Conservation (phyloP, 1,140 invertebrate species). For the Aphaenogaster ashmeadi region DNA sequence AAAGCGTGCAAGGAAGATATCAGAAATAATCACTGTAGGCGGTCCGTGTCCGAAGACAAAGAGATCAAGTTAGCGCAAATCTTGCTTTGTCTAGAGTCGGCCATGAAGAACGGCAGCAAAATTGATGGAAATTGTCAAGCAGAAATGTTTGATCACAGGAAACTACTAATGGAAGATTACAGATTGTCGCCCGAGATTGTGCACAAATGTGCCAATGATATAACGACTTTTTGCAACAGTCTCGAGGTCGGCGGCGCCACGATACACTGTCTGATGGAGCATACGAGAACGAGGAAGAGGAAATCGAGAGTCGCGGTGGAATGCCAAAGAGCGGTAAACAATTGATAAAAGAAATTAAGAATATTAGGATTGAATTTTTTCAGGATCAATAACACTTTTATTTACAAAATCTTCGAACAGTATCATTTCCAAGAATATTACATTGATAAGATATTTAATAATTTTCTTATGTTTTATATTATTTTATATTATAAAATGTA, state of each 20-base stretch:
- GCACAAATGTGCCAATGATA: conserved; percentile 95
- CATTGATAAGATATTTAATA: conserved; percentile 75
- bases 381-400: conserved; percentile 11
- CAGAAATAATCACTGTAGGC: conserved; percentile 92
- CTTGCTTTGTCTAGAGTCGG: conserved; percentile 96
- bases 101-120: conserved; percentile 92
- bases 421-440: conserved; percentile 36
- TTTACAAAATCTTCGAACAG: conserved; percentile 38
- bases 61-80: conserved; percentile 96
- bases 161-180: conserved; percentile 97
- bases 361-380: background rate
- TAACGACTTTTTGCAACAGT: conserved; percentile 91
- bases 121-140: conserved; percentile 92
- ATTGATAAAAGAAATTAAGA: conserved; percentile 31
- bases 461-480: conserved; percentile 31
- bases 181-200: conserved; percentile 97
- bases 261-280: conserved; percentile 98
- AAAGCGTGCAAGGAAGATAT: conserved; percentile 97
- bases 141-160: conserved; percentile 96
- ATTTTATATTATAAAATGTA: no score
- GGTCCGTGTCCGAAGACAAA: conserved; percentile 93
- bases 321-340: conserved; percentile 90
- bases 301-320: conserved; percentile 89
- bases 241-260: conserved; percentile 94
- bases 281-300: conserved; percentile 90